These are phyloP conservation scores for Coendou prehensilis DNA, from an alignment of 2,797 vertebrate species.

Conservation along the genomic window DNA sequence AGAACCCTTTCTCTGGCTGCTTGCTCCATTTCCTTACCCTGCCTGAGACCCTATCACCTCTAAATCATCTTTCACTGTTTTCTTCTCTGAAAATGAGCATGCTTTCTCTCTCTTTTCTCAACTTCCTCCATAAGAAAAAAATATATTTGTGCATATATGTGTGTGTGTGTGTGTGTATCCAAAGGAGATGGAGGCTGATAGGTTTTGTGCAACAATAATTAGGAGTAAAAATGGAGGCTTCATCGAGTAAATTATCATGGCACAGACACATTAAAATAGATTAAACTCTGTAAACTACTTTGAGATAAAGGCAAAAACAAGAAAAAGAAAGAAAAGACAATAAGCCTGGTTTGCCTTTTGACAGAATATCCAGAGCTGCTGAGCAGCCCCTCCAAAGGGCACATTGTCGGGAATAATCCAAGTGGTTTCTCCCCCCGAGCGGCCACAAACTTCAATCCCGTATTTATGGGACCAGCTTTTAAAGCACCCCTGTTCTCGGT, in stretches of 20 bases:
- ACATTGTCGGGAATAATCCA: background rate
- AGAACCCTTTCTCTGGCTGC: background rate
- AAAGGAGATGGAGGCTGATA: background rate
- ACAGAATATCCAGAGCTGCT: background rate
- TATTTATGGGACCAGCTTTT: background rate
- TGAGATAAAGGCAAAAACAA: background rate
- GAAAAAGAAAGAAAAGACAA: background rate
- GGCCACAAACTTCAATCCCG: background rate
- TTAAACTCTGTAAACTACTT: background rate
- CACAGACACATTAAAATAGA: background rate
- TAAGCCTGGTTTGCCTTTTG: constrained; percentile 40
- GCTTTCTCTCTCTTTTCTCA: background rate
- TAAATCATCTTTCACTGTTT: background rate
- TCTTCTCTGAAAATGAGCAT: background rate
- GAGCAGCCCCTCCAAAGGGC: background rate
- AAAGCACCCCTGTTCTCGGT: background rate
- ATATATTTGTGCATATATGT: background rate
- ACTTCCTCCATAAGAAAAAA: background rate
- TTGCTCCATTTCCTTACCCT: background rate
- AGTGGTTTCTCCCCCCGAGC: background rate
- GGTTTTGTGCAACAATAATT: background rate
- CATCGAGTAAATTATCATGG: background rate
- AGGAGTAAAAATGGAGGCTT: background rate
- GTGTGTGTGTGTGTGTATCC: background rate
- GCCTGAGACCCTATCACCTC: background rate